phyloP scores from a whole-genome alignment of 1,140 invertebrate species.

The Aphelinus atriplicis region DNA sequence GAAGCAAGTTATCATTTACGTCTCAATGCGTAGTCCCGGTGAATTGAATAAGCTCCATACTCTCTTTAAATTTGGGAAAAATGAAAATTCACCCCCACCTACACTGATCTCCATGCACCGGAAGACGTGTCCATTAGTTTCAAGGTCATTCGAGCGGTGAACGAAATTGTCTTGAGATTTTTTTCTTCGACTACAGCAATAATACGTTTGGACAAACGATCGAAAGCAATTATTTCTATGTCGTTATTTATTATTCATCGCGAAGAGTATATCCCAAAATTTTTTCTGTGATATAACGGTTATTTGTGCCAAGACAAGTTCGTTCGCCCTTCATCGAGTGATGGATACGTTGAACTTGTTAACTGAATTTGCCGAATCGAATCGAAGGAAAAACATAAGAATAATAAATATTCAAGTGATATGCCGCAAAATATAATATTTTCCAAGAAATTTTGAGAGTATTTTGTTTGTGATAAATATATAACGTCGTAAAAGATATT shows the following conservation, averaged over 20 bases:
- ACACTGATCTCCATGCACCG: background rate
- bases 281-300: no score
- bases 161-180: conserved; percentile 3
- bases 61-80: no score
- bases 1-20: no score
- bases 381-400: conserved; percentile 1
- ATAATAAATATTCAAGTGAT: conserved; percentile 28
- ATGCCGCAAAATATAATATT: conserved; percentile 36
- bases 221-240: no score
- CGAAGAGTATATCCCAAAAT: no score
- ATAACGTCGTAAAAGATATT: conserved; percentile 23
- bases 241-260: no score
- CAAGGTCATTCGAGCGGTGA: background rate
- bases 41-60: no score
- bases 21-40: no score
- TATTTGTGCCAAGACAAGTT: background rate
- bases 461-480: conserved; percentile 38
- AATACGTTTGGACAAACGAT: background rate
- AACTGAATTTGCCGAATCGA: conserved; percentile 37
- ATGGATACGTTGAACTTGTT: conserved; percentile 19
- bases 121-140: conserved; percentile 18
- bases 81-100: no score
- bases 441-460: conserved; percentile 39
- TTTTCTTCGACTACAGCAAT: conserved; percentile 11
- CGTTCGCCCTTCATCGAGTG: conserved; percentile 7